Evolutionary conservation across 2,888 invertebrate genomes (phyloP), one percentile per base, ranked within the genome.

Genomic region (Chirona hameri): DNA sequence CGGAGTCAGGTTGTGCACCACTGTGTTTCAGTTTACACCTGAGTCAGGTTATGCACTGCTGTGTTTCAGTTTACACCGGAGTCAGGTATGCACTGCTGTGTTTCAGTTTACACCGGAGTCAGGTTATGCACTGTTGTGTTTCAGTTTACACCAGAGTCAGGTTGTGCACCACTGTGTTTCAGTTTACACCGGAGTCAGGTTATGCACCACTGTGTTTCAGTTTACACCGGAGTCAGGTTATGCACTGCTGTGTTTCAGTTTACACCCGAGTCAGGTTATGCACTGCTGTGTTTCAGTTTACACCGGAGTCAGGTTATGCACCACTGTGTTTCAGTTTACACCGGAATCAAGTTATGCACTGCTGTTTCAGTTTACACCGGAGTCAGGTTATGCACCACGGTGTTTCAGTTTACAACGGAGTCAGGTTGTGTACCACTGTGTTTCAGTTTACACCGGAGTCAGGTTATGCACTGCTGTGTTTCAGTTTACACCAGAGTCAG

Each of bases 161-260:
- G 82, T n/a, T 79, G 7, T 39, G 39, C 39, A 39, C 39, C 39
- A 5, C 39, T 39, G 39, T 39, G 39, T 39, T 87, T 72, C 85
- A 92, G 92, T 92, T 92, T 87, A 87, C 92, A 87, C 92, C 92
- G 83, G 89, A 90, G 84, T 90, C 91, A n/a, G n/a, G n/a, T n/a
- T n/a, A n/a, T n/a, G n/a, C n/a, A 39, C 7, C 4, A 39, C 39
- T 7, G 39, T 39, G 39, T 39, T 39, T 39, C 39, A 39, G 39
- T 39, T 39, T 5, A 39, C 39, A 39, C 39, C 39, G 39, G 7
- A 39, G 39, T 39, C 39, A 5, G 39, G 39, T 39, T 39, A 39
- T 39, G 39, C 7, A 39, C 39, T 7, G 2, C 39, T 39, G 39
- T 39, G 39, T 39, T 39, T 39, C 39, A 39, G 39, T 39, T 39